Evolutionary conservation across 2,797 vertebrate species (phyloP).

Genomic region (Microctenopoma stevenorrisi): DNA sequence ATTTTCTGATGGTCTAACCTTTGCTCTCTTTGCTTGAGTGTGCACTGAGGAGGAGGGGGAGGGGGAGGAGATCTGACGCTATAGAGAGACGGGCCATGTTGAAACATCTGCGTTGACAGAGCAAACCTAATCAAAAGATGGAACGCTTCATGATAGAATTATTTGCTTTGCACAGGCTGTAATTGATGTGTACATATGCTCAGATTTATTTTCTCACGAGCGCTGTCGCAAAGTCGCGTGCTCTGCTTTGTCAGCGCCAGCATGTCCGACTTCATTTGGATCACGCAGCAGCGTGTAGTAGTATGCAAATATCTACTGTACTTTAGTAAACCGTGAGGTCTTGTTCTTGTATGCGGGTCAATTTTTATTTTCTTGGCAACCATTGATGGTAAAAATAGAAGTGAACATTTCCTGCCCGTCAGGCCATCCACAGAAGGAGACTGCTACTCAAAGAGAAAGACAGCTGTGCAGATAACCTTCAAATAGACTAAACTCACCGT

Average conservation of each 20-base stretch:
- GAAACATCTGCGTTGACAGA: slow-evolving; percentile 47
- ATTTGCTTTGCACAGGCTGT: slow-evolving; percentile 69
- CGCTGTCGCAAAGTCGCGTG: slow-evolving; percentile 52
- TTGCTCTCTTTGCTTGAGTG: slow-evolving; percentile 50
- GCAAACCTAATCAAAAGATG: slow-evolving; percentile 67
- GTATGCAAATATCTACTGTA: slow-evolving; percentile 23
- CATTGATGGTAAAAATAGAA: slow-evolving; percentile 60
- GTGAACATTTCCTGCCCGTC: slow-evolving; percentile 30
- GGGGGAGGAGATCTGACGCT: slow-evolving; percentile 11
- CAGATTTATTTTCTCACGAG: slow-evolving; percentile 63
- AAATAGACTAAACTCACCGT: slow-evolving; percentile 23
- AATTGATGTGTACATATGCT: slow-evolving; percentile 76
- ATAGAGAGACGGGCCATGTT: slow-evolving; percentile 26
- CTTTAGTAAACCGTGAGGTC: slow-evolving; percentile 29
- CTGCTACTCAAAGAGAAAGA: slow-evolving; percentile 32
- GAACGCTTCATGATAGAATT: slow-evolving; percentile 62
- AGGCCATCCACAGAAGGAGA: slow-evolving; percentile 19
- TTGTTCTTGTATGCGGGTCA: slow-evolving; percentile 41
- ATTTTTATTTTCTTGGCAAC: slow-evolving; percentile 30
- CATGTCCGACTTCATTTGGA: slow-evolving; percentile 59
- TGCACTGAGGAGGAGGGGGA: slow-evolving; percentile 8
- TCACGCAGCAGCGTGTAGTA: slow-evolving; percentile 17
- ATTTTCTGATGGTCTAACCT: slow-evolving; percentile 68
- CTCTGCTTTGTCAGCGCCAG: slow-evolving; percentile 56
- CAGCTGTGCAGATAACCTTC: slow-evolving; percentile 41